Evolutionary conservation across 2,797 vertebrate species (phyloP).

Genomic region (Scleropages formosus): DNA sequence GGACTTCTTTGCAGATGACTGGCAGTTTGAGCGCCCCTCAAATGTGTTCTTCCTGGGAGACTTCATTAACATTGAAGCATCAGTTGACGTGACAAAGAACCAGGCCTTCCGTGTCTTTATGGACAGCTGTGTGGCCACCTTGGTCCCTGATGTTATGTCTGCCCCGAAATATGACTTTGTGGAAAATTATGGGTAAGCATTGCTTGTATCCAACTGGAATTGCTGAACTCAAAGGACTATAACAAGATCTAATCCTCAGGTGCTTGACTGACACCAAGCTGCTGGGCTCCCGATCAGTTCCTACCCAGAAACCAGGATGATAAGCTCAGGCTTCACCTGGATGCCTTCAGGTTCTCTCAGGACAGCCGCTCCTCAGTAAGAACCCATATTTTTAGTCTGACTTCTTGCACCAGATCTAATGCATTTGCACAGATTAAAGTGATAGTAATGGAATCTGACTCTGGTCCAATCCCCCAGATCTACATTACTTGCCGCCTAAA

Average conservation of each 20-base stretch:
- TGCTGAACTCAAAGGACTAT: neutral
- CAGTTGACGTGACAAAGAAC: slow-evolving; percentile 21
- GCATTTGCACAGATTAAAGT: neutral
- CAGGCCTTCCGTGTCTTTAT: slow-evolving; percentile 26
- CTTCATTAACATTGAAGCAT: slow-evolving; percentile 31
- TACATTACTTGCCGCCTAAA: slow-evolving; percentile 44
- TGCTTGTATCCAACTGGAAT: neutral
- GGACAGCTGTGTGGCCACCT: slow-evolving; percentile 36
- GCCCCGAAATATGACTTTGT: slow-evolving; percentile 33
- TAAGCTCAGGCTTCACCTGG: slow-evolving; percentile 42
- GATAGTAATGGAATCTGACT: neutral
- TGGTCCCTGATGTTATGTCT: slow-evolving; percentile 20
- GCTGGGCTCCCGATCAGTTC: slow-evolving; percentile 41
- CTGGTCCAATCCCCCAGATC: slow-evolving; percentile 31
- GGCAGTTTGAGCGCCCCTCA: slow-evolving; percentile 20
- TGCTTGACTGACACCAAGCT: slow-evolving; percentile 42
- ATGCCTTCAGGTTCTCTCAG: slow-evolving; percentile 43
- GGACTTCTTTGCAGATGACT: slow-evolving; percentile 11
- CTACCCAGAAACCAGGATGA: slow-evolving; percentile 35
- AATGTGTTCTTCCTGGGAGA: slow-evolving; percentile 30
- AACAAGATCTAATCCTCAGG: slow-evolving; percentile 26
- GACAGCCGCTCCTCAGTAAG: slow-evolving; percentile 30
- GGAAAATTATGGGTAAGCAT: slow-evolving; percentile 40
- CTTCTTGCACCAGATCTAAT: neutral
- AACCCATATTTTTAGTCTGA: neutral